Base-by-base conservation (phyloP, 2,888 invertebrate species). In the Melitaea athalia region DNA sequence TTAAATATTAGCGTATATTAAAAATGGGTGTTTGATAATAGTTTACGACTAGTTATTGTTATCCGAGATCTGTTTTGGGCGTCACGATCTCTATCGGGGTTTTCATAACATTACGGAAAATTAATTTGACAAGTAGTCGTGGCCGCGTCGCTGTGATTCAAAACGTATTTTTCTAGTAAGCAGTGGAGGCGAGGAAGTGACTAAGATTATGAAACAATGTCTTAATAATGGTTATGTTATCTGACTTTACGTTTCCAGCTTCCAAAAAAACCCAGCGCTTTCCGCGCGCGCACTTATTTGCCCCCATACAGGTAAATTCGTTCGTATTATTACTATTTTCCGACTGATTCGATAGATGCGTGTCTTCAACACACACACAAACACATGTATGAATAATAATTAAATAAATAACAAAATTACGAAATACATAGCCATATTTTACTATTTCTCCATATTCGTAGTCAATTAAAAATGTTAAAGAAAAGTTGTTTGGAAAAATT, bases 181-280 rank as follows among this genome's bases (percentile, higher is more conserved):
- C 15, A 11, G n/a, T 43, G 43, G 57, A 24, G 24, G 42, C 59
- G 61, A 33, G 17, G 15, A 15, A 8, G 33, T 71, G 71, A 71
- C 63, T 71, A 71, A 68, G 50, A 53, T 71, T 71, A 71, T 68
- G 63, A 71, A 71, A 71, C 61, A 66, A 55, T 57, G 60, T 68
- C 63, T 45, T 50, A 63, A 65, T 24, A 50, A 59, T 45, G 12
- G 17, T 61, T 11, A 59, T 45, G 45, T 50, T 59, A 49, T 14
- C 11, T 33, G 5, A 52, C 12, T 24, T 52, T 24, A 11, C 17
- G 17, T 60, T 38, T 12, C 15, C 47, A 67, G 64, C 70, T 67
- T 61, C 55, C 55, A 49, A 60, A 70, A 70, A 70, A 70, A 70
- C 67, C 70, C 70, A 47, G 0, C 7, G 53, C 49, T 67, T 11